Conservation (phyloP, 2,113 vertebrate genomes). For the Patagioenas fasciata region DNA sequence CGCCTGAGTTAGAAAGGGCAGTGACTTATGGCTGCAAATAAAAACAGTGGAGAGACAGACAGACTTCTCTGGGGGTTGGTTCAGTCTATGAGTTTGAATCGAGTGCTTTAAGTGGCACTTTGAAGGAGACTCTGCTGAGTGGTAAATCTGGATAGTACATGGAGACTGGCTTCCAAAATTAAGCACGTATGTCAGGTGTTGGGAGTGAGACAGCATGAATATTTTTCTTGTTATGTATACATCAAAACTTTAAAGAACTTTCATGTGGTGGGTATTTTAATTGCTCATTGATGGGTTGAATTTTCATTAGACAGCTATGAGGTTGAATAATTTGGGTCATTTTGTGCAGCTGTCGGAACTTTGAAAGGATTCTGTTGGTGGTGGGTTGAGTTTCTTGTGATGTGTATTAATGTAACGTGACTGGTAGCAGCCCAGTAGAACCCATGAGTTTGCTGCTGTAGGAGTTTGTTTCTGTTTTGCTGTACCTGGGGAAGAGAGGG, state of each 20-base stretch:
- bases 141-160: not conserved
- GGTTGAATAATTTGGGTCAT: not conserved
- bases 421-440: not conserved
- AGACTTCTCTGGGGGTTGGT: not conserved
- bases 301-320: not conserved
- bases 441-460: not conserved
- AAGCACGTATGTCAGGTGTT: not conserved
- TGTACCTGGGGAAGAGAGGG: not conserved
- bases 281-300: not conserved
- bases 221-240: not conserved
- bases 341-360: not conserved
- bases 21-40: not conserved
- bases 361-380: not conserved
- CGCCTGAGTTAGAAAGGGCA: not conserved
- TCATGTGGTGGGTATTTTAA: not conserved
- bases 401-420: not conserved
- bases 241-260: not conserved
- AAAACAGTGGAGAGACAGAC: not conserved
- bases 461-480: not conserved
- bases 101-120: not conserved
- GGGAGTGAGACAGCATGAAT: not conserved
- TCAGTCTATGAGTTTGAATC: not conserved
- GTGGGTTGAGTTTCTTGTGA: not conserved
- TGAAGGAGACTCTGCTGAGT: not conserved
- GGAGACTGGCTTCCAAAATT: not conserved